phyloP scores from a whole-genome alignment of 2,888 invertebrate species.

The Hecatera dysodea region DNA sequence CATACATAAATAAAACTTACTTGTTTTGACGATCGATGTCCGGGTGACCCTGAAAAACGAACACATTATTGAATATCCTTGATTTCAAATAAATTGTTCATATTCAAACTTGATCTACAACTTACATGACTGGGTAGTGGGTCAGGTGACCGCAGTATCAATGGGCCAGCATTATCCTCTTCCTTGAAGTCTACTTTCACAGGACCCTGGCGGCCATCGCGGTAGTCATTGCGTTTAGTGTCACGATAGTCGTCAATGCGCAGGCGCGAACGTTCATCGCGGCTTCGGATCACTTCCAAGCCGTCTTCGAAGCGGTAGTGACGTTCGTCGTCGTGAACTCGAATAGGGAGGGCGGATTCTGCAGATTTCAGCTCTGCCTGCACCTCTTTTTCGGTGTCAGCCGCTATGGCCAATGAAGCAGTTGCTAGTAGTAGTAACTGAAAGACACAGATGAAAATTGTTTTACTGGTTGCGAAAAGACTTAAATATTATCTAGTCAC shows the following conservation, averaged over 20 bases:
- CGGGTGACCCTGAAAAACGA: conserved; percentile 68
- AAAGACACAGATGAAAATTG: conserved; percentile 19
- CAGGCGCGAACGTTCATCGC: conserved; percentile 40
- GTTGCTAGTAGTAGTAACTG: conserved; percentile 67
- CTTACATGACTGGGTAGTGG: conserved; percentile 66
- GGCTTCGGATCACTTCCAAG: conserved; percentile 62
- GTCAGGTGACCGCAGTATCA: conserved; percentile 66
- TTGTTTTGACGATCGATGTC: conserved; percentile 74
- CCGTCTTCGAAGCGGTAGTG: conserved; percentile 55
- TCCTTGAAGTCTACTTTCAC: conserved; percentile 51
- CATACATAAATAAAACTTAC: conserved; percentile 58
- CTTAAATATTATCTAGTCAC: neutral
- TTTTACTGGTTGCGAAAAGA: neutral
- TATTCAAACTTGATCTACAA: neutral
- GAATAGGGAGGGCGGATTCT: conserved; percentile 52
- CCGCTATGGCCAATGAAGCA: conserved; percentile 48
- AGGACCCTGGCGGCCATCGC: conserved; percentile 13
- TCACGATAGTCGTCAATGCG: conserved; percentile 35
- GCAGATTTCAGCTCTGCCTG: conserved; percentile 43
- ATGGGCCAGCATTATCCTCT: conserved; percentile 62
- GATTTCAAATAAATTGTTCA: neutral
- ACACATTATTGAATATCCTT: neutral
- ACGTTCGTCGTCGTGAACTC: conserved; percentile 39
- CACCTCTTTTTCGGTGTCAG: conserved; percentile 26
- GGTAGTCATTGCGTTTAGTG: conserved; percentile 22